Evolutionary conservation across 2,888 invertebrate species (phyloP).

Genomic region (Panzeria rudis): DNA sequence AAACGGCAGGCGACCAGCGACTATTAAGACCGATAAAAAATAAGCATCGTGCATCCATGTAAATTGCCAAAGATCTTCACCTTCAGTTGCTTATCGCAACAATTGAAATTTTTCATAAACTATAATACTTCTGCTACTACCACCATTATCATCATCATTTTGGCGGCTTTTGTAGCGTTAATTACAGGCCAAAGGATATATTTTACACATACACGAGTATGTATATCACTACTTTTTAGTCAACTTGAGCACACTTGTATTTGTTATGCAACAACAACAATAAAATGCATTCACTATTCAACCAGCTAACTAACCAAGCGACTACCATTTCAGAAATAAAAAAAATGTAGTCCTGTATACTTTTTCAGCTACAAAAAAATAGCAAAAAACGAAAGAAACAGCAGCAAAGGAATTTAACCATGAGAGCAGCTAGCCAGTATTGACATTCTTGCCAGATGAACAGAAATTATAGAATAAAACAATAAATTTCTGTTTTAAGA

Average conservation of each 20-base stretch:
- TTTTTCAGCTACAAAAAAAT: slow-evolving; percentile 30
- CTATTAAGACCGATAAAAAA: background rate
- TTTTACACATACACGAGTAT: slow-evolving; percentile 11
- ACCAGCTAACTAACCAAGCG: slow-evolving; percentile 14
- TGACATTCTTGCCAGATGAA: slow-evolving; percentile 29
- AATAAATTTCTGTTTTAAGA: background rate
- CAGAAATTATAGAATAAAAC: background rate
- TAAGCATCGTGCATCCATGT: too few relatives aligned
- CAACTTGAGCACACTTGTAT: slow-evolving; percentile 33
- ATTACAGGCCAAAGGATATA: slow-evolving; percentile 69
- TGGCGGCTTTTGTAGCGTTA: slow-evolving; percentile 64
- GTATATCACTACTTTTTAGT: slow-evolving; percentile 9
- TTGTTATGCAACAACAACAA: slow-evolving; percentile 28
- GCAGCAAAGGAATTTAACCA: slow-evolving; percentile 7
- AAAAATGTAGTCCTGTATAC: slow-evolving; percentile 31
- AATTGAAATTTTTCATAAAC: slow-evolving; percentile 18
- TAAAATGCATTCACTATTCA: slow-evolving; percentile 26
- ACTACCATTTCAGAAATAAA: slow-evolving; percentile 36
- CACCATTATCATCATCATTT: slow-evolving; percentile 34
- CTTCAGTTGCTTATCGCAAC: slow-evolving; percentile 5
- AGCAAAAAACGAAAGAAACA: background rate
- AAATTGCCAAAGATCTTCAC: too few relatives aligned
- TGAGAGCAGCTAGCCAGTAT: slow-evolving; percentile 8
- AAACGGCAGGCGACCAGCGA: background rate
- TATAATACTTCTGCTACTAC: slow-evolving; percentile 19